phyloP scores from a whole-genome alignment of 1,140 invertebrate species.

The Cataglyphis hispanica region DNA sequence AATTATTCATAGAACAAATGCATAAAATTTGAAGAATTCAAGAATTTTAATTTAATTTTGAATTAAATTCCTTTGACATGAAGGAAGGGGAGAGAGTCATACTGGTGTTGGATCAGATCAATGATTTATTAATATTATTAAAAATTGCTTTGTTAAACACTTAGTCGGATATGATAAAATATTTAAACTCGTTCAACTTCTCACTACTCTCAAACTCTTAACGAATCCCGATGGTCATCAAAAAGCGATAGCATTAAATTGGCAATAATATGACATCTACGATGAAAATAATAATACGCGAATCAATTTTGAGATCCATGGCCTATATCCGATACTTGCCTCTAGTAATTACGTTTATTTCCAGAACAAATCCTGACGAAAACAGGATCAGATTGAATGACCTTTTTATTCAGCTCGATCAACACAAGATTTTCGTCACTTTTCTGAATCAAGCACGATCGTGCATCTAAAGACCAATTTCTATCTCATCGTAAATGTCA shows the following conservation, averaged over 20 bases:
- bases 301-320: slow-evolving; percentile 13
- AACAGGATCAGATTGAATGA: neutral
- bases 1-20: slow-evolving; percentile 11
- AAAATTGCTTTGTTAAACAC: slow-evolving; percentile 10
- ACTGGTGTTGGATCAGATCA: neutral
- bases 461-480: slow-evolving; percentile 62
- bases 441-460: slow-evolving; percentile 44
- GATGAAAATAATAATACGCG: neutral
- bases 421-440: slow-evolving; percentile 57
- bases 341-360: neutral
- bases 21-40: neutral
- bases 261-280: neutral
- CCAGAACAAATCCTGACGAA: slow-evolving; percentile 2
- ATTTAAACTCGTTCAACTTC: slow-evolving; percentile 15
- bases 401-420: slow-evolving; percentile 25
- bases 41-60: slow-evolving; percentile 6
- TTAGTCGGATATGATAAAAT: neutral
- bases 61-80: no score
- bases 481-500: slow-evolving; percentile 69
- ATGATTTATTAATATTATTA: slow-evolving; percentile 17
- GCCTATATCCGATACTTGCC: neutral
- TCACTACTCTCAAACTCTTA: neutral
- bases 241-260: neutral
- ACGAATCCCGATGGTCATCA: neutral
- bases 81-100: neutral